A percentile compares a stretch with the other conserved stretches of the same genome.
These are phyloP conservation scores for Corythornis madagascariensis DNA, from an alignment of 2,113 vertebrate genomes.

Conservation along the genomic window DNA sequence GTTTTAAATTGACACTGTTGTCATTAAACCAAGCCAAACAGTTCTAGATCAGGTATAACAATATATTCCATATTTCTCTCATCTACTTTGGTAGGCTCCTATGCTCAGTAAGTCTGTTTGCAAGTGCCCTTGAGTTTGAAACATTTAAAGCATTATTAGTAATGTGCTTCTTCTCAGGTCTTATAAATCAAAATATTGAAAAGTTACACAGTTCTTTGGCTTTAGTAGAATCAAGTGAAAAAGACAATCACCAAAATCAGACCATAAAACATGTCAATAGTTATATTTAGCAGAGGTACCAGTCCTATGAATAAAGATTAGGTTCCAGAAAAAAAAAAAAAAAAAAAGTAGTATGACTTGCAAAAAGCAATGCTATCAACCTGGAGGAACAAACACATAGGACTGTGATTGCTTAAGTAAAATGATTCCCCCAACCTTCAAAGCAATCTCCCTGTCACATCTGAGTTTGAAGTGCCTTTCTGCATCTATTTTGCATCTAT, in stretches of 20 bases:
- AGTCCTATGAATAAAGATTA: conserved; percentile 26
- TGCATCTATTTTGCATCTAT: background rate
- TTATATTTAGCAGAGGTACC: background rate
- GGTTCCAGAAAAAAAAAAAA: background rate
- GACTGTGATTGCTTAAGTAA: background rate
- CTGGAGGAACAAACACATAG: conserved; percentile 19
- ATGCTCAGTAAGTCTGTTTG: background rate
- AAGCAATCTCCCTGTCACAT: background rate
- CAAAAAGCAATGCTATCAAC: background rate
- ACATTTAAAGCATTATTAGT: background rate
- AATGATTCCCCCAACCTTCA: background rate
- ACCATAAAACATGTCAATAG: background rate
- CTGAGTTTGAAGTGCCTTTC: background rate
- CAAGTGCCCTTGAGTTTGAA: background rate
- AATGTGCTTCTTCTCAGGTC: background rate
- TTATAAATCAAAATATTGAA: background rate
- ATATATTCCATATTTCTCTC: background rate
- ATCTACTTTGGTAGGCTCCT: background rate
- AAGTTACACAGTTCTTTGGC: background rate
- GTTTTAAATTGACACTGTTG: background rate
- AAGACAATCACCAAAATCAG: background rate
- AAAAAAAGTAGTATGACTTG: background rate
- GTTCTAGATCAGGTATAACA: background rate
- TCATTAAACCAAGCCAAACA: background rate
- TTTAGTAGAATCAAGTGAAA: background rate